Base-by-base conservation (phyloP, 2,113 vertebrate species). In the Fulica atra region DNA sequence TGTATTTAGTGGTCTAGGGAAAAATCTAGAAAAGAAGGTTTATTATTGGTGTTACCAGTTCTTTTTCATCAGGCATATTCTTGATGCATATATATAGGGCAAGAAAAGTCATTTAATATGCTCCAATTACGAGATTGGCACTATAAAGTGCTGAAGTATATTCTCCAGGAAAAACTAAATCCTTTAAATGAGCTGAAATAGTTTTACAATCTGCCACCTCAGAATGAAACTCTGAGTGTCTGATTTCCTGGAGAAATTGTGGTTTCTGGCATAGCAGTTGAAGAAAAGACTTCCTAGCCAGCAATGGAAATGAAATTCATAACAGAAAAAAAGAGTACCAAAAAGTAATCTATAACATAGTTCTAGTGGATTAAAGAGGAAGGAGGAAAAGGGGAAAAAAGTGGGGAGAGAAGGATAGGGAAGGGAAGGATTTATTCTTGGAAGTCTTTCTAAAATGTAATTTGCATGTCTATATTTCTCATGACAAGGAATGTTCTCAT, bases 401-500 rank as follows among this genome's bases (percentile, higher is more conserved):
- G 48, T 48, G 51, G 25, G 51, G 51, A 53, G 51, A 14, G 51
- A 26, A 26, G 51, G 13, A 25, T 25, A 53, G 50, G 23, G 50
- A 25, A 50, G 50, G 50, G 50, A 23, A 19, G 1, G 94, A 51
- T 82, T 92, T 81, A 26, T 97, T 94, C 86, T 60, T 94, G 31
- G 44, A 91, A 94, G 80, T 71, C 7, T 91, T 97, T 91, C 70
- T 63, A 60, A 48, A 73, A 90, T 86, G 79, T 71, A 86, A 81
- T 95, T 95, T 92, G 46, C 50, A 90, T 72, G 53, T 61, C 18
- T 95, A 44, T 94, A 94, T 95, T 98, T 97, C 83, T 94, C 92
- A 73, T 90, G 86, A 54, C 40, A 90, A 95, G 56, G n/a, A 74
- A 70, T 83, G 6, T 87, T 94, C 77, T 90, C 71, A 73, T 14